A percentile compares a stretch with the other conserved stretches of the same genome.
These are phyloP conservation scores for Agrotis ipsilon DNA, from an alignment of 2,888 invertebrate genomes.

Conservation along the genomic window DNA sequence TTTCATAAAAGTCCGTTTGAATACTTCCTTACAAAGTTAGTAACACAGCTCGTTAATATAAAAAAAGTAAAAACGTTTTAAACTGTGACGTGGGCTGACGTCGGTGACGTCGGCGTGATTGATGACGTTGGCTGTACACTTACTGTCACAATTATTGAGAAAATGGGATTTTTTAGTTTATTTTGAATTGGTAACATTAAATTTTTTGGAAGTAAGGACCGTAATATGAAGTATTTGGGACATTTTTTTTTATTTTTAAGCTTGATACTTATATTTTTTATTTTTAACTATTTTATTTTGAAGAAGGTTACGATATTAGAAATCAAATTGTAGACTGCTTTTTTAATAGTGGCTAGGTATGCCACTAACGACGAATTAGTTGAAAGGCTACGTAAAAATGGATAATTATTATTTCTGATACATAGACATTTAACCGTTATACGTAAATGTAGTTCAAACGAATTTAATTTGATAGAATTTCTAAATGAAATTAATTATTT, in stretches of 20 bases:
- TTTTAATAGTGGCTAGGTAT: no score
- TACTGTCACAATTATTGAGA: constrained; percentile 29
- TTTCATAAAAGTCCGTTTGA: constrained; percentile 31
- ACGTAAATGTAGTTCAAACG: neutral
- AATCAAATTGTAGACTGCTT: no score
- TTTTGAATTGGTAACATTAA: neutral
- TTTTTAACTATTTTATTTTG: no score
- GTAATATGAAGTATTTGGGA: neutral
- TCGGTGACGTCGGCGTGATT: constrained; percentile 63
- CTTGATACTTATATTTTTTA: no score
- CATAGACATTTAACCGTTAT: neutral
- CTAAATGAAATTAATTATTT: neutral
- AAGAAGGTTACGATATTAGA: no score
- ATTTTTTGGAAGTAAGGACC: neutral
- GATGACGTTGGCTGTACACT: constrained; percentile 64
- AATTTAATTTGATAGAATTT: neutral
- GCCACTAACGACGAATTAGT: no score
- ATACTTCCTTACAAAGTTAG: constrained; percentile 40
- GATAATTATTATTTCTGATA: neutral
- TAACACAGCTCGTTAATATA: constrained; percentile 58
- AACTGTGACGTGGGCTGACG: constrained; percentile 57
- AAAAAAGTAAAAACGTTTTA: constrained; percentile 60
- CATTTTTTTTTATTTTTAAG: neutral
- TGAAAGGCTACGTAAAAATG: no score
- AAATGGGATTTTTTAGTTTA: constrained; percentile 4